phyloP scores from a whole-genome alignment of 1,140 invertebrate genomes.

The Papilio glaucus region DNA sequence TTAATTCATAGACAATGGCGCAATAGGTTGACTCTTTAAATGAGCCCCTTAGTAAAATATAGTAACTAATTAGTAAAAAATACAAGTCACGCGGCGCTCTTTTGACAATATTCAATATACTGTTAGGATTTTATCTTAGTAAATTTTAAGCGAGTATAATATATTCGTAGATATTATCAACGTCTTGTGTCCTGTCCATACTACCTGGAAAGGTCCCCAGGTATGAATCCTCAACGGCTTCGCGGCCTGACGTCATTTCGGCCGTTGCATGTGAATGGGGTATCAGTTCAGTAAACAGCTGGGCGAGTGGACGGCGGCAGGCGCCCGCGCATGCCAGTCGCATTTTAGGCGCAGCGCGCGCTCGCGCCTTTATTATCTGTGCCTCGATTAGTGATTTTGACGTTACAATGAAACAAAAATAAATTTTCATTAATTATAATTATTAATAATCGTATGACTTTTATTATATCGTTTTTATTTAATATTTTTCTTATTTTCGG shows the following conservation, averaged over 20 bases:
- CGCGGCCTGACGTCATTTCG: neutral
- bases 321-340: constrained; percentile 54
- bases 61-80: too few relatives aligned
- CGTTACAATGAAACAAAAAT: neutral
- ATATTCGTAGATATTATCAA: neutral
- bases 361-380: constrained; percentile 50
- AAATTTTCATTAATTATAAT: neutral
- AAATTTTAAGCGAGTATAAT: too few relatives aligned
- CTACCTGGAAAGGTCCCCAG: constrained; percentile 6
- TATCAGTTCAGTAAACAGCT: constrained; percentile 22
- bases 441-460: too few relatives aligned
- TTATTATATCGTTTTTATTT: too few relatives aligned
- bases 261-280: constrained; percentile 1
- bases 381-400: constrained; percentile 1
- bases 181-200: neutral
- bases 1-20: too few relatives aligned
- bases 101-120: too few relatives aligned
- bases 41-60: too few relatives aligned
- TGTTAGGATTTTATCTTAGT: too few relatives aligned
- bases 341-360: constrained; percentile 65
- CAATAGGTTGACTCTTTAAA: too few relatives aligned
- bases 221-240: constrained; percentile 16
- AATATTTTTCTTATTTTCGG: neutral
- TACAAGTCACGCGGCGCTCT: too few relatives aligned
- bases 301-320: constrained; percentile 49